Conservation (phyloP, 2,888 invertebrate species). For the Smittia sp. region DNA sequence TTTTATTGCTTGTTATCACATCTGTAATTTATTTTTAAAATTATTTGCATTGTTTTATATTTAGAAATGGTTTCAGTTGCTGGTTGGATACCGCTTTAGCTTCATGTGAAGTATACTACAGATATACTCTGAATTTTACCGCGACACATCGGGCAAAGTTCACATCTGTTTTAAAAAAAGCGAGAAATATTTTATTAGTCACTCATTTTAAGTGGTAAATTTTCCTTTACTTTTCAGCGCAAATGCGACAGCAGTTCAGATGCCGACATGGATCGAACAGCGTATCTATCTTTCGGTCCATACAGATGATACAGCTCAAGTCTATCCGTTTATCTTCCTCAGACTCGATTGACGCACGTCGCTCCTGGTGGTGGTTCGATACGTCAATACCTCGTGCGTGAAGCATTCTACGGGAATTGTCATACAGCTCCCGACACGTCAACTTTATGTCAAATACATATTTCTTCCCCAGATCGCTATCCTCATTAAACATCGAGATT, state of each 20-base stretch:
- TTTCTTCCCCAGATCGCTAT: slow-evolving; percentile 79
- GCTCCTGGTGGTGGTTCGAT: slow-evolving; percentile 32
- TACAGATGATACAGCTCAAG: slow-evolving; percentile 82
- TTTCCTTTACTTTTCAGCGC: slow-evolving; percentile 64
- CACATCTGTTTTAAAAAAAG: slow-evolving; percentile 47
- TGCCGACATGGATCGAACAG: slow-evolving; percentile 88
- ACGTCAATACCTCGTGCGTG: slow-evolving; percentile 57
- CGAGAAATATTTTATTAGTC: neutral
- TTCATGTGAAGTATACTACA: slow-evolving; percentile 13
- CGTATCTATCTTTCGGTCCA: slow-evolving; percentile 79
- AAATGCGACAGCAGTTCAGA: slow-evolving; percentile 74
- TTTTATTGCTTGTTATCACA: too few relatives aligned
- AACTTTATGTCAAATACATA: slow-evolving; percentile 88
- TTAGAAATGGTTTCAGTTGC: too few relatives aligned
- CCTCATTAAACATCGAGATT: slow-evolving; percentile 86
- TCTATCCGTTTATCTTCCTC: neutral
- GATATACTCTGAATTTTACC: slow-evolving; percentile 47
- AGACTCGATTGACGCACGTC: too few relatives aligned
- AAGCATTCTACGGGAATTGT: slow-evolving; percentile 75
- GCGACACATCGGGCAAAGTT: slow-evolving; percentile 52
- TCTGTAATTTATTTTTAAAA: too few relatives aligned
- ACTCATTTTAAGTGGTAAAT: neutral
- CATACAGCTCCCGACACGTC: slow-evolving; percentile 86
- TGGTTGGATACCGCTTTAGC: neutral
- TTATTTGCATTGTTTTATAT: too few relatives aligned